Evolutionary conservation across 2,888 invertebrate genomes (phyloP).

Genomic region (Actias luna): DNA sequence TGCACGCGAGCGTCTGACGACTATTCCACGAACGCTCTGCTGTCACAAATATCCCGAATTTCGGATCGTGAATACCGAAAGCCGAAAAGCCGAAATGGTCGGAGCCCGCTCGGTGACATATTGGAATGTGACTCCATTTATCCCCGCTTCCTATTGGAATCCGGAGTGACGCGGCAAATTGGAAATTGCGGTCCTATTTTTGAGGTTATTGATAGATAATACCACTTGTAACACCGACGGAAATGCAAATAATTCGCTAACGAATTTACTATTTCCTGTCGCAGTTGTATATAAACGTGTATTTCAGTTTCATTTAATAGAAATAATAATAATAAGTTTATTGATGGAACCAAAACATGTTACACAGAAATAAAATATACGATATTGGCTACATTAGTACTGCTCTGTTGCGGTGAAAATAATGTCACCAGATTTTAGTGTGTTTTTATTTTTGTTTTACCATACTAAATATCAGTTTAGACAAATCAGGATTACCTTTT

Average conservation of each 20-base stretch:
- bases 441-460: no score
- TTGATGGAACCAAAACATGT: no score
- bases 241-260: constrained; percentile 19
- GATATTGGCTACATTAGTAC: no score
- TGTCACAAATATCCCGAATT: constrained; percentile 61
- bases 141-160: constrained; percentile 81
- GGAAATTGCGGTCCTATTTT: constrained; percentile 80
- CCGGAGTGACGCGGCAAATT: constrained; percentile 81
- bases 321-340: no score
- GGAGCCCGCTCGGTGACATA: constrained; percentile 75
- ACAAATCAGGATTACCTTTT: no score
- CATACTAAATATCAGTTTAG: no score
- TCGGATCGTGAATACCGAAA: constrained; percentile 67
- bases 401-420: no score
- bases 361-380: no score
- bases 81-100: constrained; percentile 73
- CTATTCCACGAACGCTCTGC: constrained; percentile 60
- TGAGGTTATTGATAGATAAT: constrained; percentile 75
- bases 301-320: neutral
- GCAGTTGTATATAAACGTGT: neutral
- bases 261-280: constrained; percentile 3
- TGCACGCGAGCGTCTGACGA: constrained; percentile 44
- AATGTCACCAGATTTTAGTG: no score
- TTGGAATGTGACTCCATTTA: constrained; percentile 82
- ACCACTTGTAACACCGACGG: constrained; percentile 54